Evolutionary conservation across 37 sponge, comb jelly and placozoan species (phyloP).

Genomic region (Oopsacas minuta): DNA sequence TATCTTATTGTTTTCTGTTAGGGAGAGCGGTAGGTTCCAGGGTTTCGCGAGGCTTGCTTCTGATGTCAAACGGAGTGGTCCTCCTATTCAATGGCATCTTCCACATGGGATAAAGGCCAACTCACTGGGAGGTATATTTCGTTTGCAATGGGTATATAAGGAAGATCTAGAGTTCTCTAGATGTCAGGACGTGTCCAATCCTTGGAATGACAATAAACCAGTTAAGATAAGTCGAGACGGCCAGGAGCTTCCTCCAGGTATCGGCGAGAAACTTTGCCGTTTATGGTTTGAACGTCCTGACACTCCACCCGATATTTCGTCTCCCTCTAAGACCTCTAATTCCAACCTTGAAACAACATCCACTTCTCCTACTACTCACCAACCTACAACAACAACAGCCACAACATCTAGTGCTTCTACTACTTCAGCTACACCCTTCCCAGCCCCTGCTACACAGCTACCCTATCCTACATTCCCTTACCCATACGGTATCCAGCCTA

Average conservation of each 20-base stretch:
- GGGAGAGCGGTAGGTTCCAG: conserved; percentile 94
- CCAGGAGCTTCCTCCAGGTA: conserved; percentile 73
- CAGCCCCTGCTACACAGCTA: background rate
- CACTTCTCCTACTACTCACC: background rate
- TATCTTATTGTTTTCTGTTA: conserved; percentile 79
- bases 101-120: conserved; percentile 51
- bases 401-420: background rate
- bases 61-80: conserved; percentile 50
- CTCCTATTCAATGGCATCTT: conserved; percentile 52
- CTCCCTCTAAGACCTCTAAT: background rate
- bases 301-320: background rate
- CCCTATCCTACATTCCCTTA: conserved; percentile 4
- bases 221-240: conserved; percentile 95
- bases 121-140: conserved; percentile 63
- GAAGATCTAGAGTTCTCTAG: conserved; percentile 58
- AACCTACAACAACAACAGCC: background rate
- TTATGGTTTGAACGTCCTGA: conserved; percentile 42
- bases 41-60: conserved; percentile 58
- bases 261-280: conserved; percentile 73
- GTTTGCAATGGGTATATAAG: conserved; percentile 77
- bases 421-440: background rate
- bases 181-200: conserved; percentile 76
- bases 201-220: conserved; percentile 95
- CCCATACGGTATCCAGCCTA: background rate
- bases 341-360: background rate